A percentile compares a stretch with the other conserved stretches of the same genome.
phyloP scores from a whole-genome alignment of 2,888 invertebrate genomes.

The Sphaerophoria rueppellii region DNA sequence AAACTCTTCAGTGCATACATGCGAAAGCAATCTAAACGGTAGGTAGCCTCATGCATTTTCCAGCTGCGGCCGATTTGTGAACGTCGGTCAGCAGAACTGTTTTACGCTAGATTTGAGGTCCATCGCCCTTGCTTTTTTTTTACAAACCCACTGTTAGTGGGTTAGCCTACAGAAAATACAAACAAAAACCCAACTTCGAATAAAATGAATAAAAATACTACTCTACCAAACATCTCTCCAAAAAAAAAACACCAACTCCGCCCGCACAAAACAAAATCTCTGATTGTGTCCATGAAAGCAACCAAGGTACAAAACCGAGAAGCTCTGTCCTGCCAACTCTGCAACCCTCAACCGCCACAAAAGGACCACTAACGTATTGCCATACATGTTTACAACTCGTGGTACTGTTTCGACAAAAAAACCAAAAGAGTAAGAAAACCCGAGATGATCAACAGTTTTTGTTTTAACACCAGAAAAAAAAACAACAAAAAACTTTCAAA shows the following conservation, averaged over 20 bases:
- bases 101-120: too few species aligned
- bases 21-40: too few species aligned
- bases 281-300: conserved; percentile 37
- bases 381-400: neutral
- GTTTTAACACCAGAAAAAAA: conserved; percentile 6
- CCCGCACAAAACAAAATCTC: conserved; percentile 18
- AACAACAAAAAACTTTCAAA: conserved; percentile 13
- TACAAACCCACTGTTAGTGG: too few species aligned
- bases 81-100: too few species aligned
- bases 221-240: conserved; percentile 7
- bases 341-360: conserved; percentile 29
- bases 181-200: conserved; percentile 13
- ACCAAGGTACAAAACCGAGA: conserved; percentile 46
- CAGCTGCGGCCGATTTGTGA: too few species aligned
- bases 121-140: too few species aligned
- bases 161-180: too few species aligned
- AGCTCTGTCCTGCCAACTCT: conserved; percentile 15
- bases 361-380: conserved; percentile 30
- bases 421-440: conserved; percentile 8
- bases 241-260: conserved; percentile 16
- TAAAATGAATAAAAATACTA: conserved; percentile 12
- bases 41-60: too few species aligned
- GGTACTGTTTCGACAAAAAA: neutral
- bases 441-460: conserved; percentile 68
- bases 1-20: too few species aligned